A percentile compares a stretch with the other conserved stretches of the same genome.
phyloP scores from a whole-genome alignment of 2,888 invertebrate genomes.

The Palloptera scutellata region DNA sequence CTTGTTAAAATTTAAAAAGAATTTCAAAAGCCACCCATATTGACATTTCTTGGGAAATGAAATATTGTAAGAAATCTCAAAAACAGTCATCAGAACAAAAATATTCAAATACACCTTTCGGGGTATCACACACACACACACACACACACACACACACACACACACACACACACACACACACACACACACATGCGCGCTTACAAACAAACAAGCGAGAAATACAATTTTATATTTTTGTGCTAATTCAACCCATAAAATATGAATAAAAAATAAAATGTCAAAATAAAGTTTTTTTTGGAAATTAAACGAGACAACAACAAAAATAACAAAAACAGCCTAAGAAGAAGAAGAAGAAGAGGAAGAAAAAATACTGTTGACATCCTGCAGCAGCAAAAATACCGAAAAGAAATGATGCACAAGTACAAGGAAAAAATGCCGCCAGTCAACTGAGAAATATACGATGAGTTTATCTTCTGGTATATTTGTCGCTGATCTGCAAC shows the following conservation, averaged over 20 bases:
- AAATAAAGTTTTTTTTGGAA: background rate
- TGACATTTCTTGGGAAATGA: conserved; percentile 32
- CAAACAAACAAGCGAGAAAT: background rate
- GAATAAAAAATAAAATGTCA: too few species aligned
- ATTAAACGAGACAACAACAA: conserved; percentile 24
- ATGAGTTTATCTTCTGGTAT: background rate
- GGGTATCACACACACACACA: background rate
- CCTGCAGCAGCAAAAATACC: too few species aligned
- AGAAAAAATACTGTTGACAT: too few species aligned
- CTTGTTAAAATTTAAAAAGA: conserved; percentile 13
- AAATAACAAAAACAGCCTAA: conserved; percentile 21
- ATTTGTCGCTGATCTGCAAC: conserved; percentile 18
- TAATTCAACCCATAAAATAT: too few species aligned
- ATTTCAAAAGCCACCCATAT: conserved; percentile 32
- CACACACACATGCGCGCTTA: background rate
- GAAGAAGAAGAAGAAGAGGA: conserved; percentile 3
- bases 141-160: background rate
- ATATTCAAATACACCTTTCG: conserved; percentile 2
- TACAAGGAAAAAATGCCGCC: conserved; percentile 11
- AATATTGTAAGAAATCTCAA: conserved; percentile 14
- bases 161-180: background rate
- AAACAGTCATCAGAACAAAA: too few species aligned
- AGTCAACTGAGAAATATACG: background rate
- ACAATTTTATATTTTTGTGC: too few species aligned
- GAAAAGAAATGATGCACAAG: conserved; percentile 16